Percentiles rank a stretch among this genome's conserved stretches.
phyloP scores from a whole-genome alignment of 2,888 invertebrate species.

The Notodonta dromedarius region DNA sequence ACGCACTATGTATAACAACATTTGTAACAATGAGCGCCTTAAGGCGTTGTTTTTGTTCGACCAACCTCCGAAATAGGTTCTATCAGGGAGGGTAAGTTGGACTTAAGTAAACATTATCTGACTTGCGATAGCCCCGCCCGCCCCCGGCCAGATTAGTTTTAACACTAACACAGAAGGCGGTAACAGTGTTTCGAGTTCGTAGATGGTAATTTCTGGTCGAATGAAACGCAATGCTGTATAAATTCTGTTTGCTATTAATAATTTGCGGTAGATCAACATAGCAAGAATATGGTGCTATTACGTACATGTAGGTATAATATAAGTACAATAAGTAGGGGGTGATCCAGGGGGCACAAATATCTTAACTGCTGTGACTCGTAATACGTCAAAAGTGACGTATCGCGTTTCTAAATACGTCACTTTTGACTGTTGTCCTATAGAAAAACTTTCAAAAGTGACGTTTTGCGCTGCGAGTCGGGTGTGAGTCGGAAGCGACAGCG shows the following conservation, averaged over 20 bases:
- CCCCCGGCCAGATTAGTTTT: conserved; percentile 58
- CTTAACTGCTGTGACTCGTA: no score
- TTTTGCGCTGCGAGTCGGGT: no score
- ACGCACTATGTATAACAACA: conserved; percentile 5
- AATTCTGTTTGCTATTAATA: neutral
- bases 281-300: no score
- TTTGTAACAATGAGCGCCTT: conserved; percentile 56
- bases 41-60: conserved; percentile 68
- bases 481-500: no score
- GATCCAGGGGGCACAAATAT: no score
- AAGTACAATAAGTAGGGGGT: no score
- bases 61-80: conserved; percentile 48
- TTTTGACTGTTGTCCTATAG: no score
- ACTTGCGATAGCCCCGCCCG: conserved; percentile 49
- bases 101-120: conserved; percentile 60
- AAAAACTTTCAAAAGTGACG: no score
- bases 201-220: conserved; percentile 39
- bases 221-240: conserved; percentile 2
- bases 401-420: no score
- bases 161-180: conserved; percentile 54
- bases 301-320: no score
- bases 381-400: no score
- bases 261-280: no score
- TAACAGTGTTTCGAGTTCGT: conserved; percentile 43
- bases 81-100: conserved; percentile 48